phyloP scores from a whole-genome alignment of 2,888 invertebrate genomes.

The Petrolisthes manimaculis region DNA sequence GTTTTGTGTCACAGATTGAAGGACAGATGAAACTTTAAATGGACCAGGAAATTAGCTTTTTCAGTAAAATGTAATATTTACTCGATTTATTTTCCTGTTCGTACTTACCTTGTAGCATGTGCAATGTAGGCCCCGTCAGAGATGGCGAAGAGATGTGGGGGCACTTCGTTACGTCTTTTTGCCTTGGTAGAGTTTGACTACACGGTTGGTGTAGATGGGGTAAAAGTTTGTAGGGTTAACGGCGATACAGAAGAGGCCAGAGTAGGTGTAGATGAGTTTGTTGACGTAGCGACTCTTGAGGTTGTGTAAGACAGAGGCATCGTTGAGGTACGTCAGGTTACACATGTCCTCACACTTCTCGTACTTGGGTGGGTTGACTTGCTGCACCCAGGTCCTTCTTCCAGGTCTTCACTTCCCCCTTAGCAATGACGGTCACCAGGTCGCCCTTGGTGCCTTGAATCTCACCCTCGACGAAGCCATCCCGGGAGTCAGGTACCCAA shows the following conservation, averaged over 20 bases:
- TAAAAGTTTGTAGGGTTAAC: constrained; percentile 99
- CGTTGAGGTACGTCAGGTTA: constrained; percentile 98
- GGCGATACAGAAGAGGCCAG: constrained; percentile 99
- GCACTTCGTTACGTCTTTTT: constrained; percentile 99
- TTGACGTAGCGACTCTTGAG: constrained; percentile 97
- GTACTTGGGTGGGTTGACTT: constrained; percentile 99
- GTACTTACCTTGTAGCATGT: constrained; percentile 74
- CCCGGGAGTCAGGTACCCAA: constrained; percentile 98
- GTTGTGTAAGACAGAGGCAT: constrained; percentile 98
- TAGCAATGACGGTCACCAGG: constrained; percentile 82
- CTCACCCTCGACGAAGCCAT: constrained; percentile 79
- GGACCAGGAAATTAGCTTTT: no score
- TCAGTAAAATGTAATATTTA: no score
- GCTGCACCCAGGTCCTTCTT: constrained; percentile 92
- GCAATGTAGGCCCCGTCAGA: constrained; percentile 82
- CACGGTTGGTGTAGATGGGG: constrained; percentile 97
- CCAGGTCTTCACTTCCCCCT: constrained; percentile 47
- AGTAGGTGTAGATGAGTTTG: constrained; percentile 95
- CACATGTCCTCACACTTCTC: constrained; percentile 99
- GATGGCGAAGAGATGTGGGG: constrained; percentile 99
- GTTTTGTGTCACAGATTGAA: no score
- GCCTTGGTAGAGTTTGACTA: constrained; percentile 98
- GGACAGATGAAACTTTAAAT: no score
- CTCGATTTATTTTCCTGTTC: no score
- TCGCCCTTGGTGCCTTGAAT: constrained; percentile 63